A percentile compares a stretch with the other conserved stretches of the same genome.
These are phyloP conservation scores for Pseudeuparius sepicola DNA, from an alignment of 2,888 invertebrate genomes.

Conservation along the genomic window DNA sequence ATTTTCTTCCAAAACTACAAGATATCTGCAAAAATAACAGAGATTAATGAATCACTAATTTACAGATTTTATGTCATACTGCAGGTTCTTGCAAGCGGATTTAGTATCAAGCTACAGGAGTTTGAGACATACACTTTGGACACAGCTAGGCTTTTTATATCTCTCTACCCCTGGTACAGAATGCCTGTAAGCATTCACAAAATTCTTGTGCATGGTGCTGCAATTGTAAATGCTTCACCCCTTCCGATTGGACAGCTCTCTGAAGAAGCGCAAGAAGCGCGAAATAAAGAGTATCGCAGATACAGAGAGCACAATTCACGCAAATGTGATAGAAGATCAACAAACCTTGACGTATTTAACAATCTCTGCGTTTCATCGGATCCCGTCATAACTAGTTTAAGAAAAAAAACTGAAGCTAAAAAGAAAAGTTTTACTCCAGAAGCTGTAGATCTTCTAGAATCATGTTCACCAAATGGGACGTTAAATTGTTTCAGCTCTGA, in stretches of 20 bases:
- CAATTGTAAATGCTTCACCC: constrained; percentile 3
- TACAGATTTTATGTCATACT: constrained; percentile 7
- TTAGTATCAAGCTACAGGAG: constrained; percentile 1
- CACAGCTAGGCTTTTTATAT: constrained; percentile 5
- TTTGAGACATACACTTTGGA: constrained; percentile 7
- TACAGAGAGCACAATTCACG: constrained; percentile 8
- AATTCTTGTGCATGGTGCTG: constrained; percentile 6
- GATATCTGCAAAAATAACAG: constrained; percentile 9
- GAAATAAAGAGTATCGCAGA: constrained; percentile 9
- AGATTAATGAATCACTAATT: constrained; percentile 4
- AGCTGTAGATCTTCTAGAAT: too few species aligned
- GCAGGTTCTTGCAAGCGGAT: background rate
- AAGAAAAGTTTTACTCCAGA: too few species aligned
- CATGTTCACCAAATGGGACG: too few species aligned
- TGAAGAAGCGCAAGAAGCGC: too few species aligned
- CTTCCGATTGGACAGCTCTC: constrained; percentile 10
- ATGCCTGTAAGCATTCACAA: constrained; percentile 10
- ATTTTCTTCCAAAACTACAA: constrained; percentile 8
- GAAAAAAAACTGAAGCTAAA: too few species aligned
- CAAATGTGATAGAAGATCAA: constrained; percentile 4
- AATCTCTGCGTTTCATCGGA: constrained; percentile 6
- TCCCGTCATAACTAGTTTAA: too few species aligned
- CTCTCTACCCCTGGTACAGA: constrained; percentile 9
- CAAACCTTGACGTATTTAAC: constrained; percentile 7
- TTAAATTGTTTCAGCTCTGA: too few species aligned